Percentiles rank a stretch among this genome's conserved stretches.
Evolutionary conservation across 30 jellyfish, hydroid and myxozoan genomes (phyloP).

Genomic region (Pseudorhiza aurosa): DNA sequence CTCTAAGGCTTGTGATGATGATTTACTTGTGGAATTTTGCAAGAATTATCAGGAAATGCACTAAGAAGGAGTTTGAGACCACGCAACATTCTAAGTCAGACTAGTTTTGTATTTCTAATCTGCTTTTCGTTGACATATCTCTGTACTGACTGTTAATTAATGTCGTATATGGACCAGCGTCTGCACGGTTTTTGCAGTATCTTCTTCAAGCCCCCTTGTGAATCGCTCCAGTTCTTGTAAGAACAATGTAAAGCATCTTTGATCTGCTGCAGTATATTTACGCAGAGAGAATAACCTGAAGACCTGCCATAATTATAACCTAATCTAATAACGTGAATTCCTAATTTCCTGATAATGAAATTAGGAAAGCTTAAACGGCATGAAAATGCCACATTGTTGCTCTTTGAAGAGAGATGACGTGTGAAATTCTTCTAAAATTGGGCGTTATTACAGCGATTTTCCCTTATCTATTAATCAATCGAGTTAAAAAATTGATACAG

Average conservation of each 20-base stretch:
- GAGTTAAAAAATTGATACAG: too few species aligned
- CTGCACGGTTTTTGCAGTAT: not conserved
- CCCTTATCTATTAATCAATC: too few species aligned
- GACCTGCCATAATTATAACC: too few species aligned
- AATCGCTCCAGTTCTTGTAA: not conserved
- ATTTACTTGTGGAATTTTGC: conserved; percentile 56
- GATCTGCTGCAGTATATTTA: too few species aligned
- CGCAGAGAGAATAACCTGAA: too few species aligned
- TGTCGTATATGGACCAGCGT: not conserved
- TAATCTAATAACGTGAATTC: too few species aligned
- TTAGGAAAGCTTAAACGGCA: too few species aligned
- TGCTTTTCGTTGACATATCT: not conserved
- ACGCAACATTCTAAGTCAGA: conserved; percentile 14
- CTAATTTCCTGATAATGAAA: too few species aligned
- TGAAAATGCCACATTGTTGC: too few species aligned
- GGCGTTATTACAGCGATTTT: too few species aligned
- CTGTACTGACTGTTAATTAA: not conserved
- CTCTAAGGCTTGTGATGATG: conserved; percentile 40
- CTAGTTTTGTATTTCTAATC: not conserved
- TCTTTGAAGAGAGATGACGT: too few species aligned
- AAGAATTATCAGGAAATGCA: conserved; percentile 23
- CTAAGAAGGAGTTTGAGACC: not conserved
- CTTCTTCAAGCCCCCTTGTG: not conserved
- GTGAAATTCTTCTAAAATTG: too few species aligned
- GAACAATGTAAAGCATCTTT: not conserved